These are phyloP conservation scores for Spisula subtruncata DNA, from an alignment of 2,888 invertebrate species.

Conservation along the genomic window DNA sequence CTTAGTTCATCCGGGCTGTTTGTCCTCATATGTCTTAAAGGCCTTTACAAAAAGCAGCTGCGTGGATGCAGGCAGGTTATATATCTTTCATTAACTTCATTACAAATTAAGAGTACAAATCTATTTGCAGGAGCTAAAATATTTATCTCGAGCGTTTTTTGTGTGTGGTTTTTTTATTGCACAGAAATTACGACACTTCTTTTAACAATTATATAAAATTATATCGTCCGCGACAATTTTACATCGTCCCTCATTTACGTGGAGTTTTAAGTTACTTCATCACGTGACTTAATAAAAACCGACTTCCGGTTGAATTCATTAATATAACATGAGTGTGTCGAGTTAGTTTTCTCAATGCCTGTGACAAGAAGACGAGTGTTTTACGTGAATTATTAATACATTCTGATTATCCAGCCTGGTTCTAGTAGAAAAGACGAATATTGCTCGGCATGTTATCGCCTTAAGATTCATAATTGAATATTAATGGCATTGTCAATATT, in stretches of 20 bases:
- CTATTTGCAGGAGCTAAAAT: neutral
- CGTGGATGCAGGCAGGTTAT: too few species aligned
- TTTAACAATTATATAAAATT: neutral
- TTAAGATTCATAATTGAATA: conserved; percentile 2
- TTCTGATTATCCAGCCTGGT: neutral
- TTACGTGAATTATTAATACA: neutral
- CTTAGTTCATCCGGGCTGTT: too few species aligned
- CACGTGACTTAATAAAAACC: neutral
- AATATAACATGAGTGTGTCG: neutral
- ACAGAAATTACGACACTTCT: neutral
- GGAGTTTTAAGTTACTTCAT: neutral
- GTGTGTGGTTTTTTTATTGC: too few species aligned
- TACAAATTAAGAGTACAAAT: neutral
- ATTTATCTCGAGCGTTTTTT: neutral
- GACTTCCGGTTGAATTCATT: neutral
- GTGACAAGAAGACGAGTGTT: neutral
- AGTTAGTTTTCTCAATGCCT: neutral
- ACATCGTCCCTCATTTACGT: neutral
- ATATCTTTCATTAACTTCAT: neutral
- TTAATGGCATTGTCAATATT: neutral
- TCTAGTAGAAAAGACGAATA: neutral
- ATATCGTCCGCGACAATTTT: neutral
- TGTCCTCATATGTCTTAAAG: too few species aligned
- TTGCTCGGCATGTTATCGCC: neutral
- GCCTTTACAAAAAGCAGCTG: too few species aligned